A percentile compares a stretch with the other conserved stretches of the same genome.
Conservation (phyloP, 2,797 vertebrate species). For the Rhynchonycteris naso region DNA sequence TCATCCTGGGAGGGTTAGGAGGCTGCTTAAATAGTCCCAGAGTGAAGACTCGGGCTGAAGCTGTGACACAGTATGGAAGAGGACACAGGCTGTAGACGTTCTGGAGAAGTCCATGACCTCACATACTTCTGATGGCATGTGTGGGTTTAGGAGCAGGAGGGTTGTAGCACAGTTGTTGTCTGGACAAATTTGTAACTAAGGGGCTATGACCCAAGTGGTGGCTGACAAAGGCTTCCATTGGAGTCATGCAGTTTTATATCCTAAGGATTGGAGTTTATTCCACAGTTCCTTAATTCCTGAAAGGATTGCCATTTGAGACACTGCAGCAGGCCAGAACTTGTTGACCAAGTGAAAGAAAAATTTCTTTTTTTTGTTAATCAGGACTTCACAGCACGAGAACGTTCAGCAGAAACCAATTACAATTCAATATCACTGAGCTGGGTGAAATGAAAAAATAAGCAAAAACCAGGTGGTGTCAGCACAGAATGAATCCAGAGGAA, state of each 20-base stretch:
- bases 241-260: neutral
- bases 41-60: neutral
- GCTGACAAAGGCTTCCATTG: neutral
- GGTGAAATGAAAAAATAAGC: constrained; percentile 65
- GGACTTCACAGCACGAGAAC: constrained; percentile 41
- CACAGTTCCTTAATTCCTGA: neutral
- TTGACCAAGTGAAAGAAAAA: constrained; percentile 34
- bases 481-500: neutral
- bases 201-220: neutral
- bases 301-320: neutral
- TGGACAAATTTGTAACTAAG: neutral
- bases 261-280: neutral
- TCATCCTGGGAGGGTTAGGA: neutral
- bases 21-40: neutral
- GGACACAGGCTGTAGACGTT: fast-evolving
- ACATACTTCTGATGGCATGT: no score
- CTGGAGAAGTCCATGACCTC: neutral
- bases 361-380: constrained; percentile 51
- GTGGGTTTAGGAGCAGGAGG: neutral
- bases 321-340: neutral
- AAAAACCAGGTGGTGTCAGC: constrained; percentile 51
- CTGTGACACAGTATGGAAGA: neutral
- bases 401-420: constrained; percentile 61
- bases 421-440: constrained; percentile 45
- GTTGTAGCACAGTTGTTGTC: neutral